Evolutionary conservation across 92 coral and sea anemone genomes (phyloP).

Genomic region (Bergia puertoricense): DNA sequence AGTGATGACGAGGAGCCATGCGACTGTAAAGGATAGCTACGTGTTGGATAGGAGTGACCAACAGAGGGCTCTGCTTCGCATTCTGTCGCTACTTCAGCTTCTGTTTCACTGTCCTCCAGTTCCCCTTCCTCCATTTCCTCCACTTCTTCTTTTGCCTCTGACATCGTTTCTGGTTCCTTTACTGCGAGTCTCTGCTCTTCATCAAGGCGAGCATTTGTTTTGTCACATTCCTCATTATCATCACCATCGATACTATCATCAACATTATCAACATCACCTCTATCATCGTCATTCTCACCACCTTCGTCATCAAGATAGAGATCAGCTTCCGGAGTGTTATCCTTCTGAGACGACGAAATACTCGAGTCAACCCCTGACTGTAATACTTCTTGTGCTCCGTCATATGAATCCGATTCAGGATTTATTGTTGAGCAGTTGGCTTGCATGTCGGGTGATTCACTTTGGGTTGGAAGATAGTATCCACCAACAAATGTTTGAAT

Average conservation of each 20-base stretch:
- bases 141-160: conserved; percentile 18
- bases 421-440: conserved; percentile 21
- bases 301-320: neutral
- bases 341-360: conserved; percentile 19
- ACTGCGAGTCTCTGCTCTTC: neutral
- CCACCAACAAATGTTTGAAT: conserved; percentile 71
- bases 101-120: conserved; percentile 33
- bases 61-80: neutral
- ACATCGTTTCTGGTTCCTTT: neutral
- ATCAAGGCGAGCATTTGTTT: conserved; percentile 24
- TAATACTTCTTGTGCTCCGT: neutral
- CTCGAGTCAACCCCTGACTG: conserved; percentile 14
- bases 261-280: neutral
- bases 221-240: neutral
- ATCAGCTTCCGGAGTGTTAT: neutral
- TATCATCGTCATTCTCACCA: neutral
- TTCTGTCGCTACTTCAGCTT: conserved; percentile 3
- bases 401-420: conserved; percentile 10
- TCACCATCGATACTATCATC: neutral
- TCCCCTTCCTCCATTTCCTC: conserved; percentile 43
- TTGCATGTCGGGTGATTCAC: conserved; percentile 38
- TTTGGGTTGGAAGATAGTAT: conserved; percentile 58
- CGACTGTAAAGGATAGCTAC: neutral
- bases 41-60: neutral
- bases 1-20: neutral